A percentile compares a stretch with the other conserved stretches of the same genome.
Conservation (phyloP, 2,888 invertebrate genomes). For the Xanthia togata region DNA sequence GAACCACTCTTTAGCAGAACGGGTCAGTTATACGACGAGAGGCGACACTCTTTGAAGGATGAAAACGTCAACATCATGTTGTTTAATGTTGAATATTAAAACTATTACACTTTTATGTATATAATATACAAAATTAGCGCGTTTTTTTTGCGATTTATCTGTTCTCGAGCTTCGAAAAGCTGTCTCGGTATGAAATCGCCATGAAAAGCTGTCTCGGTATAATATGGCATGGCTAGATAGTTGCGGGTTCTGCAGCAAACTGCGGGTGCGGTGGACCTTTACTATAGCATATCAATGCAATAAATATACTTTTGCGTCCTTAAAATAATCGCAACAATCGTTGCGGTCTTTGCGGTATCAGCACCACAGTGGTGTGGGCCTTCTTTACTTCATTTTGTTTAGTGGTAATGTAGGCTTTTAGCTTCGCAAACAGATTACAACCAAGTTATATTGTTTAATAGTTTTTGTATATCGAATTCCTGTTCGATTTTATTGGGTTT, state of each 20-base stretch:
- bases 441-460: constrained; percentile 46
- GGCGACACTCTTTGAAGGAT: no score
- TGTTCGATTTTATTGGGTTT: constrained; percentile 41
- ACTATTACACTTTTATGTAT: no score
- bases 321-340: background rate
- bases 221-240: background rate
- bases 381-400: background rate
- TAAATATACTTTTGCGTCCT: no score
- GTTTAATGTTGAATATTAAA: no score
- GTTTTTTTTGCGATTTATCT: no score
- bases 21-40: no score
- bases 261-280: background rate
- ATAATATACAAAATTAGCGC: no score
- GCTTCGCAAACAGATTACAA: constrained; percentile 52
- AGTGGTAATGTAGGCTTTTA: constrained; percentile 46
- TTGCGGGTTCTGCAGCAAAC: background rate
- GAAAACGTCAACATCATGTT: no score
- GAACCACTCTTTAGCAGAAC: no score
- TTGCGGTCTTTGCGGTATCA: background rate
- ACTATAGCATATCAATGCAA: background rate
- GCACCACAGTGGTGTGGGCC: background rate
- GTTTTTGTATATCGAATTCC: constrained; percentile 47
- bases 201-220: no score
- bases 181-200: no score
- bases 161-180: no score